Evolutionary conservation across 2,113 vertebrate genomes (phyloP).

Genomic region (Ceyx cyanopectus): DNA sequence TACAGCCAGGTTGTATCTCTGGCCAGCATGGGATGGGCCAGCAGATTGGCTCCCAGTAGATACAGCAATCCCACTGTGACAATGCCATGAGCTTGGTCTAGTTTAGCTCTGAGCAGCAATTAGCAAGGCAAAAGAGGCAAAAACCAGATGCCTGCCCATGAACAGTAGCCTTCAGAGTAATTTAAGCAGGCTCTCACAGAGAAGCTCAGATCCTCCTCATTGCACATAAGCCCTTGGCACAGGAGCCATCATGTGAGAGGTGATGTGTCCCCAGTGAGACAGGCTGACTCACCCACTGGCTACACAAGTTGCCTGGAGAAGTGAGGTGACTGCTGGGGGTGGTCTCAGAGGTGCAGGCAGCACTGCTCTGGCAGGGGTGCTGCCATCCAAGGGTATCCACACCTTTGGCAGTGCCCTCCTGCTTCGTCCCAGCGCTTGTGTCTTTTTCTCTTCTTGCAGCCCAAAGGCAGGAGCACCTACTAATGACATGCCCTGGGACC

Average conservation of each 20-base stretch:
- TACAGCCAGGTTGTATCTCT: neutral
- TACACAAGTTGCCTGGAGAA: neutral
- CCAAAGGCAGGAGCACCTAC: neutral
- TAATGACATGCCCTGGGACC: neutral
- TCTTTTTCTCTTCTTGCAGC: neutral
- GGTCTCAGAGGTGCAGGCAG: neutral
- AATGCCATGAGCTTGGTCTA: neutral
- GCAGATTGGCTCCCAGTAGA: neutral
- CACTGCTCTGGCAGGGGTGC: neutral
- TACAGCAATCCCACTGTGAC: neutral
- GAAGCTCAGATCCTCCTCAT: neutral
- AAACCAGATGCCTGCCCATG: neutral
- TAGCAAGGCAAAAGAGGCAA: neutral
- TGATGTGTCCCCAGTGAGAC: neutral
- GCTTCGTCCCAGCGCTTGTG: rapidly evolving
- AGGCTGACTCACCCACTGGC: neutral
- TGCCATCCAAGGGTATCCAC: neutral
- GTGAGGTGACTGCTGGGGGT: neutral
- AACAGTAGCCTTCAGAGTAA: neutral
- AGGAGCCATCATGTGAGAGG: neutral
- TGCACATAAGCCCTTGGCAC: rapidly evolving
- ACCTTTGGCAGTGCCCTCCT: neutral
- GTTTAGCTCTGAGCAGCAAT: neutral
- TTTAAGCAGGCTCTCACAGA: neutral
- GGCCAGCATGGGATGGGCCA: neutral